phyloP scores from a whole-genome alignment of 2,113 vertebrate genomes.

The Mormyrus lacerda region DNA sequence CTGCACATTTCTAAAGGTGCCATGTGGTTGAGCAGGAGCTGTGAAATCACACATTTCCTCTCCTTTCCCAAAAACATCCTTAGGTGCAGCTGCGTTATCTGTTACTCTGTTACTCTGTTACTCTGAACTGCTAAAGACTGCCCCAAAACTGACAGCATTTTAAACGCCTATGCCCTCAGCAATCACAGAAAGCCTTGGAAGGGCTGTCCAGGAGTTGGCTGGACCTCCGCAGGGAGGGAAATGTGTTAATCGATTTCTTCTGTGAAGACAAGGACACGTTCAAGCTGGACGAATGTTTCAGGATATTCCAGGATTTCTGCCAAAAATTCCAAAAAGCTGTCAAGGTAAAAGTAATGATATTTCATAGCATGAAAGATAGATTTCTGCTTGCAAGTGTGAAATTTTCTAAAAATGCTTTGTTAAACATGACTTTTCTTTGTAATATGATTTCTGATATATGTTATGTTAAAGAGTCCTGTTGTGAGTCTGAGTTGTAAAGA shows the following conservation, averaged over 20 bases:
- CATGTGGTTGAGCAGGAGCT: neutral
- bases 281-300: conserved; percentile 74
- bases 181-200: conserved; percentile 56
- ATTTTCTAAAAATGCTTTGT: neutral
- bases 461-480: neutral
- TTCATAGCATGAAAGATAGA: neutral
- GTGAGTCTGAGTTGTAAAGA: neutral
- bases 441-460: neutral
- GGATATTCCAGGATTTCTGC: conserved; percentile 76
- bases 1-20: neutral
- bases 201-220: conserved; percentile 56
- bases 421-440: neutral
- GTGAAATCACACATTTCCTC: neutral
- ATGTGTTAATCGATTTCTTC: conserved; percentile 72
- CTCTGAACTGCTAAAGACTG: neutral
- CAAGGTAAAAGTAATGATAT: conserved; percentile 52
- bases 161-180: conserved; percentile 43
- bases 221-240: conserved; percentile 56
- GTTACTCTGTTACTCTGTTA: too few relatives aligned
- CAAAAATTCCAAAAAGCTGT: conserved; percentile 68
- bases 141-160: neutral
- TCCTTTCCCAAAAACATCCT: neutral
- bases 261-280: conserved; percentile 76
- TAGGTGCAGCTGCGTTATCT: neutral
- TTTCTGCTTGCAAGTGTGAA: neutral